Evolutionary conservation across 1,140 invertebrate genomes (phyloP).

Genomic region (Elymnias hypermnestra): DNA sequence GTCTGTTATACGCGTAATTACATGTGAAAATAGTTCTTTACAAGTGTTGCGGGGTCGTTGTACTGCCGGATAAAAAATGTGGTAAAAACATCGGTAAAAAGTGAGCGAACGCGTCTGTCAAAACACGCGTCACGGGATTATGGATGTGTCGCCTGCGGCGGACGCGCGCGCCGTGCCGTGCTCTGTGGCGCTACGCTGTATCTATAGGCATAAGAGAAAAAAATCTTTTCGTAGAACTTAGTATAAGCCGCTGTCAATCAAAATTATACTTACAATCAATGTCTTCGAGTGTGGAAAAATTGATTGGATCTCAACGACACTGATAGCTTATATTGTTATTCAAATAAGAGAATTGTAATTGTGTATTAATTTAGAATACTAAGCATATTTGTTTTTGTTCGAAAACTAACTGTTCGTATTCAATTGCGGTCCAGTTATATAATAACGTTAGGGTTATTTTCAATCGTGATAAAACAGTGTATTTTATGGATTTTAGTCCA

Average conservation of each 20-base stretch:
- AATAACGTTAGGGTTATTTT: too few relatives aligned
- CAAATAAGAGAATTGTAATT: too few relatives aligned
- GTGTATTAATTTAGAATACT: too few relatives aligned
- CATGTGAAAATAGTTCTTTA: constrained; percentile 53
- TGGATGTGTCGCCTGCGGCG: constrained; percentile 59
- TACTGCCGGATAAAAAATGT: constrained; percentile 37
- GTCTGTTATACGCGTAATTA: constrained; percentile 63
- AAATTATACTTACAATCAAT: not conserved
- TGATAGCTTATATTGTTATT: too few relatives aligned
- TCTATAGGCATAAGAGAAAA: not conserved
- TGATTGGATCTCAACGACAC: too few relatives aligned
- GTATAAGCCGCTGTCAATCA: too few relatives aligned
- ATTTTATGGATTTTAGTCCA: too few relatives aligned
- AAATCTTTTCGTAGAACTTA: not conserved
- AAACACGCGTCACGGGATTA: constrained; percentile 67
- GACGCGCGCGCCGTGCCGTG: not conserved
- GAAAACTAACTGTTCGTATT: too few relatives aligned
- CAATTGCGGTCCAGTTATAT: too few relatives aligned
- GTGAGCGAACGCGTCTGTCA: constrained; percentile 50
- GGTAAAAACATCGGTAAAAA: constrained; percentile 51
- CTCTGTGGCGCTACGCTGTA: not conserved
- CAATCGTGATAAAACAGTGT: too few relatives aligned
- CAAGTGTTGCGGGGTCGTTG: constrained; percentile 42
- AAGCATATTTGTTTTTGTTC: too few relatives aligned
- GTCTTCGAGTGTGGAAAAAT: too few relatives aligned